These are phyloP conservation scores for Cyprinodon tularosa DNA, from an alignment of 2,113 vertebrate genomes.

Conservation along the genomic window DNA sequence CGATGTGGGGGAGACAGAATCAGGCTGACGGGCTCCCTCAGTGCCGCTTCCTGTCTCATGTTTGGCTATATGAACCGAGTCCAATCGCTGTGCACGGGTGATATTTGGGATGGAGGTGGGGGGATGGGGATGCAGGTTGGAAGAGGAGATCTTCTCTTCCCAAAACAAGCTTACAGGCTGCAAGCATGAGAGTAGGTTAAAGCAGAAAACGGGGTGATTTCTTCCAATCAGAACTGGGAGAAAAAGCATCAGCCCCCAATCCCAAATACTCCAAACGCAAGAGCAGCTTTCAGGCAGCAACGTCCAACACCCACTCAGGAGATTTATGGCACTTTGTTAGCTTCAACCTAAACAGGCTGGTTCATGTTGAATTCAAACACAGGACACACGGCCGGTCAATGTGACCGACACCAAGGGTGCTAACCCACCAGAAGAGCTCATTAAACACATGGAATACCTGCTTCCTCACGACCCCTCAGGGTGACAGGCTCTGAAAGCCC, in stretches of 20 bases:
- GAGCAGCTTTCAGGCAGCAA: slow-evolving; percentile 11
- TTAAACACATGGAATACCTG: neutral
- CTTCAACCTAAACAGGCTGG: slow-evolving; percentile 35
- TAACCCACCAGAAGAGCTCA: slow-evolving; percentile 5
- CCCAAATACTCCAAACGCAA: neutral
- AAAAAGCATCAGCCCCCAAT: slow-evolving; percentile 18
- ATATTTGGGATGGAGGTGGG: slow-evolving; percentile 61
- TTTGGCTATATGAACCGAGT: slow-evolving; percentile 55
- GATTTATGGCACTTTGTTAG: slow-evolving; percentile 67
- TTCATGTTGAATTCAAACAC: neutral
- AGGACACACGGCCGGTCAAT: slow-evolving; percentile 17
- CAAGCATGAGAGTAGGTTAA: slow-evolving; percentile 63
- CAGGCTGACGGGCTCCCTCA: slow-evolving; percentile 48
- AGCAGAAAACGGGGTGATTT: slow-evolving; percentile 50
- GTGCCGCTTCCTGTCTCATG: slow-evolving; percentile 64
- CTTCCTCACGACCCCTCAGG: neutral
- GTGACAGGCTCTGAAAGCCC: neutral
- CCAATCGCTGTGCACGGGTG: slow-evolving; percentile 51
- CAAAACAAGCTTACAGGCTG: slow-evolving; percentile 53
- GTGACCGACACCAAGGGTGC: slow-evolving; percentile 8
- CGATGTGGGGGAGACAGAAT: slow-evolving; percentile 53
- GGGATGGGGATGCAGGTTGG: slow-evolving; percentile 25
- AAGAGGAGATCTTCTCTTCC: slow-evolving; percentile 42
- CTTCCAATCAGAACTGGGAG: slow-evolving; percentile 10
- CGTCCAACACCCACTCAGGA: slow-evolving; percentile 7